A percentile compares a stretch with the other conserved stretches of the same genome.
Evolutionary conservation across 2,888 invertebrate genomes (phyloP).

Genomic region (Drosophila nr. perissopoda): DNA sequence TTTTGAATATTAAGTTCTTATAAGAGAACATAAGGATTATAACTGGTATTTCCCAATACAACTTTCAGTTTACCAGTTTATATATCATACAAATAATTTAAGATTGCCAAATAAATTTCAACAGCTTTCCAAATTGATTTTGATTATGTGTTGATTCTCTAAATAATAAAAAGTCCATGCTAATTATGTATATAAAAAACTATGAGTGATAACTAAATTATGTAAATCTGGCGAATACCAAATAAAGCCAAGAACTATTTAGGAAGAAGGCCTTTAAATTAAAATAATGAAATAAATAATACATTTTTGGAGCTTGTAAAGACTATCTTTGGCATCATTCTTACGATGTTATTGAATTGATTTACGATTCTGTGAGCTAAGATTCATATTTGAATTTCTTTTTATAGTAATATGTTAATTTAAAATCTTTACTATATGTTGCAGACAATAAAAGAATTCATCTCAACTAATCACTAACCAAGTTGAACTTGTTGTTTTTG

Average conservation of each 20-base stretch:
- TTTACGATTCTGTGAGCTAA: not conserved
- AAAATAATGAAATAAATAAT: not conserved
- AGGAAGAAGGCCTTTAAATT: not conserved
- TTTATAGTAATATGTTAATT: not conserved
- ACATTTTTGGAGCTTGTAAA: not conserved
- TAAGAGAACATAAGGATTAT: not conserved
- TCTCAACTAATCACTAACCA: not conserved
- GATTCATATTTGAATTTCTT: slow-evolving; percentile 1
- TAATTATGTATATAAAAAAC: not conserved
- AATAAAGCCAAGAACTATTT: not conserved
- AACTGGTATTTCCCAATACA: not conserved
- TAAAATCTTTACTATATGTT: not conserved
- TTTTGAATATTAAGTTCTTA: not conserved
- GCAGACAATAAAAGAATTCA: not conserved
- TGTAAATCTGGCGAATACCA: not conserved
- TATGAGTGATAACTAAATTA: slow-evolving; percentile 3
- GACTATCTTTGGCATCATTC: not conserved
- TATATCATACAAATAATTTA: not conserved
- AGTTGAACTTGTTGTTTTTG: not conserved
- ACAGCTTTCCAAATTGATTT: not conserved
- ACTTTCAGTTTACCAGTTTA: not conserved
- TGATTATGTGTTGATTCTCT: slow-evolving; percentile 4
- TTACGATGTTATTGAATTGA: slow-evolving; percentile 3
- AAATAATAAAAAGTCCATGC: not conserved
- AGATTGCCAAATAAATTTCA: not conserved